Base-by-base conservation (phyloP, 2,888 invertebrate species). In the Leptopterna dolabrata region DNA sequence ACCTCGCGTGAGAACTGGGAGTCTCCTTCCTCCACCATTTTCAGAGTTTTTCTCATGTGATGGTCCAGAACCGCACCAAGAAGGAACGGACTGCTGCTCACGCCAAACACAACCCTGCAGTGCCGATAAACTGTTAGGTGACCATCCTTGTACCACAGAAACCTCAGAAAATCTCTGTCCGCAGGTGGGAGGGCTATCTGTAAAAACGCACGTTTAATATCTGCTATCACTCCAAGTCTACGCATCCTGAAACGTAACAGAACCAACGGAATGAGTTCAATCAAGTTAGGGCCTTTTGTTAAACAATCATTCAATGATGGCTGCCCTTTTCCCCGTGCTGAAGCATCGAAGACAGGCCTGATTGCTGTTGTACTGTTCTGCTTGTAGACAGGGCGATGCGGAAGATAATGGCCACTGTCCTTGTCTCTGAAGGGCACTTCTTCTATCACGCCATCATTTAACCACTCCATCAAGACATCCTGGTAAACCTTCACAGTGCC, bases 141-240 rank as follows among this genome's bases (percentile, higher is more conserved):
- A 14, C 81, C 86, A 29, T 45, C 78, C 16, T 76, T 30, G 4
- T 70, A 24, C 89, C 89, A 89, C 90, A 90, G 90, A 14, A 91
- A 87, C 78, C 90, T 41, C 0, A 91, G 82, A 87, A 88, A 90
- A 78, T 91, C 89, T 82, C 91, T 82, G 70, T 91, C 90, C 7
- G 88, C 51, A 83, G 87, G 70, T 13, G 88, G 24, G 0, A 91
- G 30, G 36, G 88, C 87, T 24, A 91, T 90, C 89, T 90, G 91
- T 14, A 91, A 87, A 88, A 91, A 91, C 0, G 91, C 91, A 80
- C 90, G 90, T 24, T 88, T 43, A 3, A 91, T 91, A 87, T 90
- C 89, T 0, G 89, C 81, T 80, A 9, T n/a, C n/a, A n/a, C n/a
- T n/a, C n/a, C n/a, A n/a, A n/a, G n/a, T n/a, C n/a, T n/a, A n/a